Percentiles rank a stretch among this genome's conserved stretches.
These are phyloP conservation scores for Ephestia elutella DNA, from an alignment of 1,140 invertebrate genomes.

Conservation along the genomic window DNA sequence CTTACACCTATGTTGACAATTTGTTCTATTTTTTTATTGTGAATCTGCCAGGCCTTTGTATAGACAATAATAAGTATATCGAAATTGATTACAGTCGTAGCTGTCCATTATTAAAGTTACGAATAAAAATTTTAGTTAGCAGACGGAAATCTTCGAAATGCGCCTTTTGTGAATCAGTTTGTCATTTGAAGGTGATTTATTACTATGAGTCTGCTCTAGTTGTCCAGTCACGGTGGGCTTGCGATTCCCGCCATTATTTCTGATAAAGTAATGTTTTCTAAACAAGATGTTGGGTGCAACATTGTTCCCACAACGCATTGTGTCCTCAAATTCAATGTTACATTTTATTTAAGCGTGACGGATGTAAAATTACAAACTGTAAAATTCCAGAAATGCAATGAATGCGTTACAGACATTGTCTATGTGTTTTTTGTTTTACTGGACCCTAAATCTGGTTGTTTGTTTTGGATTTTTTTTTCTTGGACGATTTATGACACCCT, in stretches of 20 bases:
- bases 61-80: too few relatives aligned
- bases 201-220: neutral
- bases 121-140: too few relatives aligned
- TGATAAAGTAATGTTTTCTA: conserved; percentile 47
- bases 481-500: neutral
- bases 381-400: conserved; percentile 31
- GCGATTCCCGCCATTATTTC: conserved; percentile 33
- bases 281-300: conserved; percentile 52
- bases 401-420: conserved; percentile 20
- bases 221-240: conserved; percentile 48
- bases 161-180: neutral
- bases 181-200: conserved; percentile 10
- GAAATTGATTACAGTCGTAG: too few relatives aligned
- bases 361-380: conserved; percentile 37
- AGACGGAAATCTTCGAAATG: neutral
- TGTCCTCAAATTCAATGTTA: conserved; percentile 21
- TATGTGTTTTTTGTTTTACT: conserved; percentile 19
- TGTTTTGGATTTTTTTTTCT: conserved; percentile 8
- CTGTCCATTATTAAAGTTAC: too few relatives aligned
- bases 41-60: too few relatives aligned
- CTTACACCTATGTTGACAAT: too few relatives aligned
- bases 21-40: too few relatives aligned
- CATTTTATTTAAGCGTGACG: conserved; percentile 36
- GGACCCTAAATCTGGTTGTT: conserved; percentile 3
- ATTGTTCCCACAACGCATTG: conserved; percentile 30